Conservation (phyloP, 2,113 vertebrate species). For the Leptobrachium leishanense region DNA sequence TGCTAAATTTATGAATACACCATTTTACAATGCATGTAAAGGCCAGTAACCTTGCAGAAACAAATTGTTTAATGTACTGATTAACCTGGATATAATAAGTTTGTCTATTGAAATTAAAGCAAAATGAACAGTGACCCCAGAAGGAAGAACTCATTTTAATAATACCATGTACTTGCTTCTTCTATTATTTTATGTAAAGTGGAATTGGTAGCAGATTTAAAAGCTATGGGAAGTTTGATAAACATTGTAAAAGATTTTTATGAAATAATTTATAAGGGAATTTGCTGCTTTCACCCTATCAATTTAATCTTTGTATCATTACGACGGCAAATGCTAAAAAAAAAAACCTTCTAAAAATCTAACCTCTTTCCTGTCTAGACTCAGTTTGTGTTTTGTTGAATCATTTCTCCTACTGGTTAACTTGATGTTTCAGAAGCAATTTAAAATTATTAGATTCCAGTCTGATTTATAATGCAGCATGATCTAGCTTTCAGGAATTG, state of each 20-base stretch:
- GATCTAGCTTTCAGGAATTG: conserved; percentile 32
- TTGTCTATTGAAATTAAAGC: too few relatives aligned
- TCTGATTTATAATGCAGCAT: conserved; percentile 29
- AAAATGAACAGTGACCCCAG: too few relatives aligned
- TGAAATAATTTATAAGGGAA: background rate
- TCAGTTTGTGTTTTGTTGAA: conserved; percentile 25
- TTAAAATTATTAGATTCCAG: conserved; percentile 29
- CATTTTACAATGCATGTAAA: too few relatives aligned
- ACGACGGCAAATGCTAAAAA: conserved; percentile 1
- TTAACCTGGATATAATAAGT: too few relatives aligned
- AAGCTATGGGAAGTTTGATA: background rate
- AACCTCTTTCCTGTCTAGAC: background rate
- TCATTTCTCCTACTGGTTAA: conserved; percentile 28
- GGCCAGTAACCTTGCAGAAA: too few relatives aligned
- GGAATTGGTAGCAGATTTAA: background rate
- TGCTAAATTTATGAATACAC: too few relatives aligned
- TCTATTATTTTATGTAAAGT: background rate
- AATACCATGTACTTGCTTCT: background rate
- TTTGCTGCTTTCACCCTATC: background rate
- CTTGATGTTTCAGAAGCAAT: conserved; percentile 18
- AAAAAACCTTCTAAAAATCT: background rate
- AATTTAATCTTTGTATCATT: background rate
- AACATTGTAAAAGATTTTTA: background rate
- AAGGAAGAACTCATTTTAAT: background rate
- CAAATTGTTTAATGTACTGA: too few relatives aligned